Evolutionary conservation across 2,888 invertebrate genomes (phyloP).

Genomic region (Nymphalis polychloros): DNA sequence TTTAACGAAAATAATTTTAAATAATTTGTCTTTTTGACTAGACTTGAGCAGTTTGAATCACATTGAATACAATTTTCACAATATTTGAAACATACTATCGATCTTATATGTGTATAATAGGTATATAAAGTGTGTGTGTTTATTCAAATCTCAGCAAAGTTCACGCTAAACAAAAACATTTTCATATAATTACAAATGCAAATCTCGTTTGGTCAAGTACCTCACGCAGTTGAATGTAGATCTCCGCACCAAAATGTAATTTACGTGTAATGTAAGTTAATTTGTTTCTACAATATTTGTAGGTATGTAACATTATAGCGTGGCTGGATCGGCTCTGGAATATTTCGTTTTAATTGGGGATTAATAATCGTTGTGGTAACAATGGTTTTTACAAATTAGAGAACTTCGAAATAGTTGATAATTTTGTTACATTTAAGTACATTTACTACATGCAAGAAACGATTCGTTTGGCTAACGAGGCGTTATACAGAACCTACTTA

Average conservation of each 20-base stretch:
- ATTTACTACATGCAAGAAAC: too few relatives aligned
- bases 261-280: slow-evolving; percentile 3
- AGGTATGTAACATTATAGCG: not conserved
- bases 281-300: slow-evolving; percentile 7
- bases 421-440: too few relatives aligned
- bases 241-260: slow-evolving; percentile 10
- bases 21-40: too few relatives aligned
- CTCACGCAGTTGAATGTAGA: not conserved
- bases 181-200: not conserved
- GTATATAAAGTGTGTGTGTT: not conserved
- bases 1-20: too few relatives aligned
- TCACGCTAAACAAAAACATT: not conserved
- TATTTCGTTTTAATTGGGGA: not conserved
- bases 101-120: not conserved
- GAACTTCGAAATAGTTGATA: too few relatives aligned
- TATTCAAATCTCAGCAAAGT: not conserved
- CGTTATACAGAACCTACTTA: too few relatives aligned
- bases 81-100: not conserved
- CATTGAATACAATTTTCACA: slow-evolving; percentile 2
- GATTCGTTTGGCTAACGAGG: too few relatives aligned
- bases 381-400: too few relatives aligned
- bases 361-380: too few relatives aligned
- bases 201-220: slow-evolving; percentile 4
- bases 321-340: not conserved
- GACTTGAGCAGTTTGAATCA: too few relatives aligned